Base-by-base conservation (phyloP, 2,888 invertebrate species). In the Marasmarcha lunaedactyla region DNA sequence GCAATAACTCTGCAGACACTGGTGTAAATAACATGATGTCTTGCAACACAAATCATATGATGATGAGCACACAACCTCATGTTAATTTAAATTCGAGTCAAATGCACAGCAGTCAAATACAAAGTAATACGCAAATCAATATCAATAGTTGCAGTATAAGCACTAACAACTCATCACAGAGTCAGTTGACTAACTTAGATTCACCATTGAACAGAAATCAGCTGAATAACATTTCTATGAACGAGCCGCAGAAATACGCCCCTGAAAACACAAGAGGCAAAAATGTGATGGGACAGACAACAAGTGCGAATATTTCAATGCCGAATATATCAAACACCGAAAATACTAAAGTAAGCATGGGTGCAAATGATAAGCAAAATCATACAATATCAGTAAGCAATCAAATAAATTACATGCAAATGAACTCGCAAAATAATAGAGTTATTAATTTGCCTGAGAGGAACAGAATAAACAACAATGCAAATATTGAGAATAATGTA, bases 391-490 rank as follows among this genome's bases (percentile, higher is more conserved):
- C 81, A 14, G 72, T 79, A 3, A 78, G 59, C 49, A 84, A 73
- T 51, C 84, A 78, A 59, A 66, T 83, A 44, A 73, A 77, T 40
- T 84, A 71, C 42, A 71, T 84, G 65, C 76, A 79, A 54, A 76
- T 84, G 74, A 83, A 78, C 54, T 50, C 72, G 4, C 76, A 71
- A 46, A 79, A 71, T 48, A 79, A 71, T 45, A 68, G 84, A 54
- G 69, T 81, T 5, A 81, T 84, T 14, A 83, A 79, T 52, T 61
- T 84, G 41, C 78, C 83, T 39, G 84, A 84, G 47, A 66, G 83
- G 45, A 77, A 60, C 40, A 65, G 83, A 53, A 57, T 77, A 42
- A 71, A 59, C 47, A 72, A 63, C 47, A 72, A 63, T 50, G 36
- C 71, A 30, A 78, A 63, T 45, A 44, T 72, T 15, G 79, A 78